phyloP scores from a whole-genome alignment of 2,113 vertebrate genomes.

The Dipodomys ordii region DNA sequence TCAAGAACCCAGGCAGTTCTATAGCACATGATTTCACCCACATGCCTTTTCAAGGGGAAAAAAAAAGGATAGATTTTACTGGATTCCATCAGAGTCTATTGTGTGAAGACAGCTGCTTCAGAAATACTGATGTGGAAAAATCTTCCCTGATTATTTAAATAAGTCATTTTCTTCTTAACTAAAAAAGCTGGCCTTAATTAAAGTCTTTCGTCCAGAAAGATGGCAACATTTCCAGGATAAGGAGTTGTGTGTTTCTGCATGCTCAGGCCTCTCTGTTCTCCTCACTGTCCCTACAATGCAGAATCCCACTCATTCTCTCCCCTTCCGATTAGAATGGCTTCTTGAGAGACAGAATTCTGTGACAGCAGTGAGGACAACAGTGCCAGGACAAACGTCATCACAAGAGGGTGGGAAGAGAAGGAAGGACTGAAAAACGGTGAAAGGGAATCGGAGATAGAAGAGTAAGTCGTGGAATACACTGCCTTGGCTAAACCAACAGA shows the following conservation, averaged over 20 bases:
- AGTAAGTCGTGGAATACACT: neutral
- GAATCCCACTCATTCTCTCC: neutral
- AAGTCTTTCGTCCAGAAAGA: constrained; percentile 42
- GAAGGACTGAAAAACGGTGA: neutral
- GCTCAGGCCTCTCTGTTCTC: neutral
- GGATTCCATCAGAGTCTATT: constrained; percentile 31
- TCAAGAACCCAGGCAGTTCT: neutral
- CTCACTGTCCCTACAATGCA: neutral
- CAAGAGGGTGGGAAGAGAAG: neutral
- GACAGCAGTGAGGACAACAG: neutral
- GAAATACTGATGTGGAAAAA: constrained; percentile 55
- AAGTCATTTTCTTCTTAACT: constrained; percentile 59
- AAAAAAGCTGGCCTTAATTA: constrained; percentile 38
- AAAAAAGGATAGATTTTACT: neutral
- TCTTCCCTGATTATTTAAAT: constrained; percentile 55
- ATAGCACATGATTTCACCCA: neutral
- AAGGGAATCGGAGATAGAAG: neutral
- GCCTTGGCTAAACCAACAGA: neutral
- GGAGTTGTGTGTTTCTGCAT: neutral
- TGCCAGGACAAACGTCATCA: neutral
- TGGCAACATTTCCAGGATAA: neutral
- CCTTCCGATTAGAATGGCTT: neutral
- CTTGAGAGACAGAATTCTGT: neutral
- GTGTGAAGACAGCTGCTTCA: constrained; percentile 60
- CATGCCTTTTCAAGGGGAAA: neutral